A percentile compares a stretch with the other conserved stretches of the same genome.
Conservation (phyloP, 2,888 invertebrate genomes). For the Fabriciana adippe region DNA sequence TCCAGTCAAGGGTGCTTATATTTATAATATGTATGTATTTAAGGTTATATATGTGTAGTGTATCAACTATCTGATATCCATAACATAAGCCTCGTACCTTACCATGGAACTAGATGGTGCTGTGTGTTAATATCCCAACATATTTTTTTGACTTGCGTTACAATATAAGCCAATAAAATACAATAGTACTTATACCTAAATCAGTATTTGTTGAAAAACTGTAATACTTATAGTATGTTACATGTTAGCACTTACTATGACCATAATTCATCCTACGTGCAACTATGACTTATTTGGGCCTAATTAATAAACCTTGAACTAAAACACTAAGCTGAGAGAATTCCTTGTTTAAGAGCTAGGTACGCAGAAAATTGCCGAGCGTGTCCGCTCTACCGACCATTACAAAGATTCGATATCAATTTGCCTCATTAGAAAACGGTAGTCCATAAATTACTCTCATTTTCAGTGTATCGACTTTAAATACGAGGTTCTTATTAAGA, state of each 20-base stretch:
- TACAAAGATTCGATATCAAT: slow-evolving; percentile 31
- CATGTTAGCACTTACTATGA: slow-evolving; percentile 1
- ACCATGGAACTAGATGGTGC: no score
- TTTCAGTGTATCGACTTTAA: slow-evolving; percentile 12
- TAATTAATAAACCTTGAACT: slow-evolving; percentile 33
- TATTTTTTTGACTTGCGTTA: no score
- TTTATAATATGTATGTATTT: no score
- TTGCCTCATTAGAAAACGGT: slow-evolving; percentile 28
- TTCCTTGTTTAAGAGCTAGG: slow-evolving; percentile 19
- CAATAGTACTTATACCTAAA: background rate
- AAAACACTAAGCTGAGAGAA: slow-evolving; percentile 31
- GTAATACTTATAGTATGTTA: background rate
- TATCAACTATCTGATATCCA: no score
- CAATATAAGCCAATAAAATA: background rate
- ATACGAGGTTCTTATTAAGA: background rate
- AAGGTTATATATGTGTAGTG: no score
- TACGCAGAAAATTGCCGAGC: slow-evolving; percentile 34
- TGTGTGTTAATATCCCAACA: no score
- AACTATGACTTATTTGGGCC: slow-evolving; percentile 22
- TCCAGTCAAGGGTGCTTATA: no score
- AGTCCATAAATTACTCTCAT: slow-evolving; percentile 19
- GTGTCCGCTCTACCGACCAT: slow-evolving; percentile 27
- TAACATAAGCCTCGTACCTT: no score
- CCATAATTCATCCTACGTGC: background rate
- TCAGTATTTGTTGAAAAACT: background rate